Conservation (phyloP, 2,797 vertebrate genomes). For the Cheirogaleus major region DNA sequence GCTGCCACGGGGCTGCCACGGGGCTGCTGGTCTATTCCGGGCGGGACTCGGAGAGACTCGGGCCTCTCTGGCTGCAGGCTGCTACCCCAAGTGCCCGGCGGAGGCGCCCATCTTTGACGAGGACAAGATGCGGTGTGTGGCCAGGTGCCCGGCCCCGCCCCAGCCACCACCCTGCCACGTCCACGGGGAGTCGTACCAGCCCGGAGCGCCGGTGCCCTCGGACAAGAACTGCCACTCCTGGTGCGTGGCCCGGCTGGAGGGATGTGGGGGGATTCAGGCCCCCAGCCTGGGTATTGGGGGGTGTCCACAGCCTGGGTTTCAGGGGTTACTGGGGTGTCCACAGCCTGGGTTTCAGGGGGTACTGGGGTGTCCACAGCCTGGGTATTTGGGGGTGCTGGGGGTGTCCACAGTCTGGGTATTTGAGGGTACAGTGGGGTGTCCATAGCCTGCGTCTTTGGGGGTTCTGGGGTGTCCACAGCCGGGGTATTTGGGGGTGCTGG, state of each 20-base stretch:
- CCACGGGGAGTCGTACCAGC: conserved; percentile 85
- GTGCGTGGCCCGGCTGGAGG: conserved; percentile 75
- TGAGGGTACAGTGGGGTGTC: no score
- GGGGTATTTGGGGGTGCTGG: no score
- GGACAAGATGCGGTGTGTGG: conserved; percentile 88
- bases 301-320: no score
- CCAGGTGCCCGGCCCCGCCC: conserved; percentile 81
- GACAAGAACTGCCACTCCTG: conserved; percentile 90
- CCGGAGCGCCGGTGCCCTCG: conserved; percentile 83
- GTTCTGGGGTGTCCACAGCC: no score
- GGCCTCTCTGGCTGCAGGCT: conserved; percentile 85
- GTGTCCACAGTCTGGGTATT: no score
- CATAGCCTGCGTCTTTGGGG: no score
- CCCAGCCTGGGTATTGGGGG: not conserved
- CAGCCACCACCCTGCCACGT: conserved; percentile 82
- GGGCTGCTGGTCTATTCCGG: no score
- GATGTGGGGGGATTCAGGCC: accelerated
- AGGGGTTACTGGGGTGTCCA: no score
- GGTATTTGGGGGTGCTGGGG: no score
- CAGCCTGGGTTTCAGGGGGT: no score
- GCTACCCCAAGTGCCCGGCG: conserved; percentile 93
- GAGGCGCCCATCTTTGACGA: conserved; percentile 92
- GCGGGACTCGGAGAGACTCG: not conserved
- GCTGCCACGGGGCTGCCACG: no score
- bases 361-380: no score